Conservation (phyloP, 2,888 invertebrate genomes). For the Drepana falcataria region DNA sequence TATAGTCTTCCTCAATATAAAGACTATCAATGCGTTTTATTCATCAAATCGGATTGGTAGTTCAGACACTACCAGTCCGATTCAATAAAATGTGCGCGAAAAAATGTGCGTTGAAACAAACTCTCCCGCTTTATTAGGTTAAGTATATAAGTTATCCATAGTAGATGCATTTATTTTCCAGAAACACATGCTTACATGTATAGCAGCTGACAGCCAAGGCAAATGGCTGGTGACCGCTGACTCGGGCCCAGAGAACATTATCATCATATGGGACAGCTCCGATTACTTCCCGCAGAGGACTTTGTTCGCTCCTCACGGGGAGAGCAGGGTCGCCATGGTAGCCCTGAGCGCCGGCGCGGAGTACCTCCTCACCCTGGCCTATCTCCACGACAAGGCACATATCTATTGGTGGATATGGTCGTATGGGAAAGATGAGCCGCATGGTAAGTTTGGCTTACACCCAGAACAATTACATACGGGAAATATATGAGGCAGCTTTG, state of each 20-base stretch:
- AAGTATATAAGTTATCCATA: not conserved
- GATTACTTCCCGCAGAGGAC: conserved; percentile 72
- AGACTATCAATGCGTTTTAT: too few relatives aligned
- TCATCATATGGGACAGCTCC: conserved; percentile 79
- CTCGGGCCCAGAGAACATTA: conserved; percentile 72
- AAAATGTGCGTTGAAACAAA: too few relatives aligned
- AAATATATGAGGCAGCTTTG: too few relatives aligned
- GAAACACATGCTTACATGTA: conserved; percentile 71
- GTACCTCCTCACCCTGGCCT: conserved; percentile 77
- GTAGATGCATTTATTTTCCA: conserved; percentile 31
- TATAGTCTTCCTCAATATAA: too few relatives aligned
- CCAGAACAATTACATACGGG: too few relatives aligned
- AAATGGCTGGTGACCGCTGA: conserved; percentile 80
- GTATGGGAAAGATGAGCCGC: conserved; percentile 63
- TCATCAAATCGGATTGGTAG: too few relatives aligned
- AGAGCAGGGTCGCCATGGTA: conserved; percentile 48
- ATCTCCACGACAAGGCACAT: conserved; percentile 49
- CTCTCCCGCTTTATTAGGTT: too few relatives aligned
- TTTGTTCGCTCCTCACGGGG: conserved; percentile 74
- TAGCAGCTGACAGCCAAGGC: conserved; percentile 71
- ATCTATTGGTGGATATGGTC: conserved; percentile 83
- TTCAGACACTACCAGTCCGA: too few relatives aligned
- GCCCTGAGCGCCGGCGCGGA: conserved; percentile 77
- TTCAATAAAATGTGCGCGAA: too few relatives aligned
- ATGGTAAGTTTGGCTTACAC: conserved; percentile 56